phyloP scores from a whole-genome alignment of 2,113 vertebrate genomes.

The Micromys minutus region DNA sequence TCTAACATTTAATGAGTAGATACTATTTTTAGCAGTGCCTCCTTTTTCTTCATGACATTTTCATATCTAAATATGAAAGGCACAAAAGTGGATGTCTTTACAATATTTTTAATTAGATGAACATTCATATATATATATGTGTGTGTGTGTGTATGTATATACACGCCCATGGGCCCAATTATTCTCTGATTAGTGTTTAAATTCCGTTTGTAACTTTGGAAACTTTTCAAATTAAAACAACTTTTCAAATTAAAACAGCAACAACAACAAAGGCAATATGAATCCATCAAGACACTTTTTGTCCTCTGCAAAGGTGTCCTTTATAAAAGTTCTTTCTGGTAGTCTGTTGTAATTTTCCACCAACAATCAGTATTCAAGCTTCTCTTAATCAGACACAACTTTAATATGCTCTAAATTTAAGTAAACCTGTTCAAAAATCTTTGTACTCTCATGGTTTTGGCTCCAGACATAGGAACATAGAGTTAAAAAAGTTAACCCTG shows the following conservation, averaged over 20 bases:
- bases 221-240: slow-evolving; percentile 6
- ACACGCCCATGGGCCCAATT: neutral
- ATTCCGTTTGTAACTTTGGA: slow-evolving; percentile 33
- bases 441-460: slow-evolving; percentile 6
- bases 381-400: slow-evolving; percentile 48
- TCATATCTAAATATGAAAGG: slow-evolving; percentile 57
- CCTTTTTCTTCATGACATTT: slow-evolving; percentile 7
- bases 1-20: slow-evolving; percentile 33
- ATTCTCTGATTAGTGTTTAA: slow-evolving; percentile 36
- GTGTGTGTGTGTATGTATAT: too few relatives aligned
- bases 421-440: slow-evolving; percentile 14
- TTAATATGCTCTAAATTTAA: neutral
- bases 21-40: slow-evolving; percentile 12
- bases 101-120: neutral
- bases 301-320: neutral
- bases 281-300: neutral
- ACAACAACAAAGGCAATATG: neutral
- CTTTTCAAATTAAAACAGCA: too few relatives aligned
- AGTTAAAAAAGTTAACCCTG: slow-evolving; percentile 36
- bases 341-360: slow-evolving; percentile 63
- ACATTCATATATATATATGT: neutral
- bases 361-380: slow-evolving; percentile 22
- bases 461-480: neutral
- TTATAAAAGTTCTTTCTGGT: slow-evolving; percentile 13
- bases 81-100: slow-evolving; percentile 3